Base-by-base conservation (phyloP, 2,888 invertebrate species). In the Liopterus haemorrhoidalis region DNA sequence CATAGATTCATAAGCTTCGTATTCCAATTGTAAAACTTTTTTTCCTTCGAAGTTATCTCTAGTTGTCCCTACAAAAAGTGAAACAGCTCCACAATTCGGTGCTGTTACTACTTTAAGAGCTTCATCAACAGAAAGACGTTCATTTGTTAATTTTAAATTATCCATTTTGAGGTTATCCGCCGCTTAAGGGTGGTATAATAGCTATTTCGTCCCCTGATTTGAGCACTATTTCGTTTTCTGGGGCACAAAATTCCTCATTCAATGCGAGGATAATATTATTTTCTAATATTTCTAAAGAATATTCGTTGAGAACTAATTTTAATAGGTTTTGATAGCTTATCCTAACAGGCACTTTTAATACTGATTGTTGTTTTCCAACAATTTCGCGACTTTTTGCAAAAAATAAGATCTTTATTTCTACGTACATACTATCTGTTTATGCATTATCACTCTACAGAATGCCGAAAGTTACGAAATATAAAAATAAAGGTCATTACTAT, bases 1-100 rank as follows among this genome's bases (percentile, higher is more conserved):
- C 96, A 96, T 96, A 1, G 82, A 72, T 57, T 87, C 85, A 63
- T 95, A 96, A 0, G 92, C 91, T 69, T 96, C 95, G 70, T 96
- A 97, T 61, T 91, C 89, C 39, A 96, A 70, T 44, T 76, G 75
- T n/a, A 84, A 52, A n/a, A 96, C 94, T 70, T 78, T 77, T 70
- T 86, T 86, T 2, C 79, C 79, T 57, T 89, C 82, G 66, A 89
- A 91, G 63, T 79, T 81, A 66, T 91, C 82, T 60, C 92, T 75
- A 0, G 92, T 92, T 2, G 85, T 89, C 1, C 95, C 96, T 39
- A 93, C 76, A 69, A 96, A 96, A 19, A 90, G 61, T 1, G 93
- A 89, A 35, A 89, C 75, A 3, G 94, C 95, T 5, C 95, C 96
- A 65, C 92, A 93, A 24, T 74, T 75, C 24, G 82, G 73, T 41